Evolutionary conservation across 2,888 invertebrate species (phyloP), one percentile per base, ranked within the genome.

Genomic region (Dynastes tityus): DNA sequence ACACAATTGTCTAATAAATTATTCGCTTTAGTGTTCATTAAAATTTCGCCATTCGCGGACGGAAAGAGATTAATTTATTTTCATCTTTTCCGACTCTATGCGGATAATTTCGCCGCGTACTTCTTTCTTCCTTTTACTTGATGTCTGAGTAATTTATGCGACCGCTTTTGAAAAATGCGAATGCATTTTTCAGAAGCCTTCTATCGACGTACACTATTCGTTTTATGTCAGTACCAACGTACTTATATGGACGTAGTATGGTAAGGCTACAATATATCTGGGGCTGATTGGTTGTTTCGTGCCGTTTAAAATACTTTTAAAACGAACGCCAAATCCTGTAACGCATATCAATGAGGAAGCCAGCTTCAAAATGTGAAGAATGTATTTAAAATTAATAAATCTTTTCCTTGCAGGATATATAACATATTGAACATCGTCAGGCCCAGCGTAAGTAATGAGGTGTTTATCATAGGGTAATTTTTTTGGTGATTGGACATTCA

Each of bases 1-100:
- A 58, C 58, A 45, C 68, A 76, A 76, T 76, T 67, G 67, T 76
- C 67, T 53, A 67, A 68, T 76, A 76, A 76, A 76, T 74, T 76
- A 76, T 55, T 67, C 76, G 27, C 16, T 76, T 76, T 76, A 68
- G 58, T 67, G 37, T 68, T 67, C 76, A 67, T 58, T 76, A 76
- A 76, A 53, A 29, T 67, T 55, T 61, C 40, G 45, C 61, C 27
- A 22, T 74, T 74, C 71, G 58, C 37, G 55, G 55, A 71, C 55
- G 55, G 32, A 45, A 55, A 53, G 55, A 55, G 71, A 55, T 71
- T 71, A 71, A 71, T 71, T 70, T 70, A 70, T 70, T 71, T 55
- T 71, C 55, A 32, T 55, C 71, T 71, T 55, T 55, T 71, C 55
- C 37, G 32, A 55, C 55, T 53, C 32, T 37, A 55, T 37, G 11